Conservation (phyloP, 2,888 invertebrate genomes). For the Leptinotarsa haldemani region DNA sequence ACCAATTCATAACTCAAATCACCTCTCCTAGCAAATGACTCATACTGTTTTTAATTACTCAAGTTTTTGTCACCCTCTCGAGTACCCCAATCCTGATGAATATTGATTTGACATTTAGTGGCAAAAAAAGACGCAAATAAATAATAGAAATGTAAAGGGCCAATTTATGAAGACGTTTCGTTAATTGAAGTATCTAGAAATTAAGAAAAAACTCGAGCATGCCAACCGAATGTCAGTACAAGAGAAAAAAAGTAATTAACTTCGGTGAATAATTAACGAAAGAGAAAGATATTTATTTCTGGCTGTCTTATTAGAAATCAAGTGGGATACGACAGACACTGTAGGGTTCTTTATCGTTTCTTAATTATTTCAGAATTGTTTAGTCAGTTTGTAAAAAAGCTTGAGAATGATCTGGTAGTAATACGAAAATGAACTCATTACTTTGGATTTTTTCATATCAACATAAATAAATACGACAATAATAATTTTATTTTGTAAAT, state of each 20-base stretch:
- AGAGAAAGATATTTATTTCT: conserved; percentile 50
- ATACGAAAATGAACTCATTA: not conserved
- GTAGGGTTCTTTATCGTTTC: conserved; percentile 29
- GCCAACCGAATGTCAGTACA: conserved; percentile 56
- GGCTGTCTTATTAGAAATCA: conserved; percentile 50
- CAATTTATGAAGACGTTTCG: conserved; percentile 58
- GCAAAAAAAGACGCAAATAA: conserved; percentile 47
- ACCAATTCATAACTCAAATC: too few relatives aligned
- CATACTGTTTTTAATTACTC: conserved; percentile 39
- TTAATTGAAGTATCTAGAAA: conserved; percentile 59
- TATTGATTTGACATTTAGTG: conserved; percentile 46
- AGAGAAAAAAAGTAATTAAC: conserved; percentile 59
- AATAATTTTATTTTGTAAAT: too few relatives aligned
- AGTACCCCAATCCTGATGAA: conserved; percentile 40
- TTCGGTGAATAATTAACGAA: conserved; percentile 57
- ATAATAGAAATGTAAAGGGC: conserved; percentile 53
- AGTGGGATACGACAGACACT: conserved; percentile 36
- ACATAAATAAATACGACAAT: too few relatives aligned
- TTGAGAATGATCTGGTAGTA: not conserved
- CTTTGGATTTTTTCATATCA: not conserved
- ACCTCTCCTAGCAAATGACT: conserved; percentile 42
- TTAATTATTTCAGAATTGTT: conserved; percentile 27
- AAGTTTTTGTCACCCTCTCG: conserved; percentile 29
- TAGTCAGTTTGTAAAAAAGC: conserved; percentile 1
- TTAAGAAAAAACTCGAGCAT: conserved; percentile 56